Conservation (phyloP, 2,113 vertebrate genomes). For the Lates calcarifer region DNA sequence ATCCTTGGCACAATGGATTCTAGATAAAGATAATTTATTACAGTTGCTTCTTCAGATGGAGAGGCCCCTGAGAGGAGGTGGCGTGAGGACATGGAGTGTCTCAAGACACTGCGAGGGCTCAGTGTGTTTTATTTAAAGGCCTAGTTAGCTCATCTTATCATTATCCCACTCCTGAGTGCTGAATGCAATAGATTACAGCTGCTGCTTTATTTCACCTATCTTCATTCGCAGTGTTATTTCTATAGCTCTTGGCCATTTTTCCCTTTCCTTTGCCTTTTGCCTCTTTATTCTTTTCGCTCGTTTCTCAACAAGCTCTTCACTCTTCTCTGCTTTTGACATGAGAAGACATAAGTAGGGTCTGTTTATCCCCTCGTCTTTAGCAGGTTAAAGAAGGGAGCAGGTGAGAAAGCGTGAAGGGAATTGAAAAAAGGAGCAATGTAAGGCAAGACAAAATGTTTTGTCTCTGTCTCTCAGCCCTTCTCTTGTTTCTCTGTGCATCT, state of each 20-base stretch:
- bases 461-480: background rate
- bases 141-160: conserved; percentile 66
- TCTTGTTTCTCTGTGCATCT: background rate
- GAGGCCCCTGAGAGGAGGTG: conserved; percentile 44
- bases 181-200: conserved; percentile 62
- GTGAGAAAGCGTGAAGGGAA: background rate
- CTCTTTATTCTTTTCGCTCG: background rate
- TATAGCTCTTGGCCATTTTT: conserved; percentile 41
- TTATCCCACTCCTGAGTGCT: conserved; percentile 48
- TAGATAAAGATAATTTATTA: conserved; percentile 80
- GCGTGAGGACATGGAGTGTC: conserved; percentile 25
- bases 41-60: conserved; percentile 52
- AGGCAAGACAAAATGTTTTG: background rate
- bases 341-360: background rate
- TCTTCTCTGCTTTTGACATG: conserved; percentile 7
- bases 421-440: background rate
- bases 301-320: conserved; percentile 21
- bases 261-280: conserved; percentile 1
- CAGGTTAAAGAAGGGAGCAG: conserved; percentile 37
- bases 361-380: conserved; percentile 30
- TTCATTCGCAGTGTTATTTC: conserved; percentile 32
- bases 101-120: conserved; percentile 40
- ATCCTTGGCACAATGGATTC: conserved; percentile 69
- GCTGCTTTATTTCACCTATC: conserved; percentile 50
- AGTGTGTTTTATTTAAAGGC: conserved; percentile 73